Percentiles rank a stretch among this genome's conserved stretches.
Conservation (phyloP, 2,888 invertebrate species). For the Ormyrus labotus region DNA sequence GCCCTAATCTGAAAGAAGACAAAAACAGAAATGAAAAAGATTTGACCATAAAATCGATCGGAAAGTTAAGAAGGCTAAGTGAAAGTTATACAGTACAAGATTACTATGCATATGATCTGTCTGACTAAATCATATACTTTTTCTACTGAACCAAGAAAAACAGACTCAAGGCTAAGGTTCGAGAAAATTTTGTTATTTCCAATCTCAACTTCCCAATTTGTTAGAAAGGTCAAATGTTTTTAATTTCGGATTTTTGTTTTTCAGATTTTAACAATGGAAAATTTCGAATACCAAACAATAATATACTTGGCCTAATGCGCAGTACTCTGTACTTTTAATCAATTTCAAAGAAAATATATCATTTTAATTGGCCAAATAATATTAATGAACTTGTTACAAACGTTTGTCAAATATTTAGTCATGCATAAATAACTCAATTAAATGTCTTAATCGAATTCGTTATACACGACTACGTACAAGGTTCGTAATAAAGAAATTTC, state of each 20-base stretch:
- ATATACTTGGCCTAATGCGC: no score
- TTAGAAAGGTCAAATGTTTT: conserved; percentile 20
- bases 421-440: no score
- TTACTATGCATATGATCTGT: not conserved
- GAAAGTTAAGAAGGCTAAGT: conserved; percentile 15
- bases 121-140: conserved; percentile 38
- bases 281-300: not conserved
- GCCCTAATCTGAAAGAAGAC: conserved; percentile 40
- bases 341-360: no score
- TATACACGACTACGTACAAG: no score
- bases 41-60: conserved; percentile 2
- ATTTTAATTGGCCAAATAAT: no score
- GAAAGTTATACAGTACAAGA: not conserved
- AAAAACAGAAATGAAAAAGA: conserved; percentile 33
- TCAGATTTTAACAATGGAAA: not conserved
- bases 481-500: no score
- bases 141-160: conserved; percentile 28
- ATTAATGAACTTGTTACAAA: no score
- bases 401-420: no score
- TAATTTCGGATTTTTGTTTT: conserved; percentile 14
- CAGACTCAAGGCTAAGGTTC: no score
- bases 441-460: no score
- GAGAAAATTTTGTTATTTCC: not conserved
- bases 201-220: conserved; percentile 35
- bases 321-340: no score